Conservation (phyloP, 2,113 vertebrate species). For the Cynocephalus volans region DNA sequence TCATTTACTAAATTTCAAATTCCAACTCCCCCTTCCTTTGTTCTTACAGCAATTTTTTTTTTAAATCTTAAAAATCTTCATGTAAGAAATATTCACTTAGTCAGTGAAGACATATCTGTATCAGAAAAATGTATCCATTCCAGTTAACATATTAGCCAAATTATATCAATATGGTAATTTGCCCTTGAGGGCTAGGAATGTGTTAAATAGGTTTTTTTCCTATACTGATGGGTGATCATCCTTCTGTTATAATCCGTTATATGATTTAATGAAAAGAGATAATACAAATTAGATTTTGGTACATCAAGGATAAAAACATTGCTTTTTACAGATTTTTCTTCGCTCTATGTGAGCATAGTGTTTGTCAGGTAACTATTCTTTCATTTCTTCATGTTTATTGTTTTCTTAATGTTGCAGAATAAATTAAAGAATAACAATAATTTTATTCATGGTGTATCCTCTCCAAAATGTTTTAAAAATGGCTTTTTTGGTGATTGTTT, state of each 20-base stretch:
- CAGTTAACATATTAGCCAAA: slow-evolving; percentile 25
- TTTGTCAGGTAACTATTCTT: background rate
- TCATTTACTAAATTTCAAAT: slow-evolving; percentile 36
- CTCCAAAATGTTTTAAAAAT: background rate
- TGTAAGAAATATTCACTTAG: background rate
- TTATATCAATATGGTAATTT: slow-evolving; percentile 14
- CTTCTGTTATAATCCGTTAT: background rate
- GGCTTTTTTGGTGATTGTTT: background rate
- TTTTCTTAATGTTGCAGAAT: slow-evolving; percentile 45
- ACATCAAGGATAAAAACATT: background rate
- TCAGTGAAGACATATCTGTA: background rate
- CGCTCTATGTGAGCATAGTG: background rate
- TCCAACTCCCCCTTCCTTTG: background rate
- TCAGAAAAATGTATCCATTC: background rate
- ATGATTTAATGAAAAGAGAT: slow-evolving; percentile 48
- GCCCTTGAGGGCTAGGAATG: background rate
- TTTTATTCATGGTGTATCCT: background rate
- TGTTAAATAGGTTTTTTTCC: background rate
- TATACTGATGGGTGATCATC: background rate
- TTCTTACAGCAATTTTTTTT: slow-evolving; percentile 27
- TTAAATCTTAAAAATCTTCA: slow-evolving; percentile 18
- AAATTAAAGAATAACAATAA: background rate
- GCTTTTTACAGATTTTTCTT: background rate
- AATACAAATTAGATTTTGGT: slow-evolving; percentile 10
- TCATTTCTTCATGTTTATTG: background rate